These are phyloP conservation scores for Therioaphis trifolii DNA, from an alignment of 2,888 invertebrate genomes.

Conservation along the genomic window DNA sequence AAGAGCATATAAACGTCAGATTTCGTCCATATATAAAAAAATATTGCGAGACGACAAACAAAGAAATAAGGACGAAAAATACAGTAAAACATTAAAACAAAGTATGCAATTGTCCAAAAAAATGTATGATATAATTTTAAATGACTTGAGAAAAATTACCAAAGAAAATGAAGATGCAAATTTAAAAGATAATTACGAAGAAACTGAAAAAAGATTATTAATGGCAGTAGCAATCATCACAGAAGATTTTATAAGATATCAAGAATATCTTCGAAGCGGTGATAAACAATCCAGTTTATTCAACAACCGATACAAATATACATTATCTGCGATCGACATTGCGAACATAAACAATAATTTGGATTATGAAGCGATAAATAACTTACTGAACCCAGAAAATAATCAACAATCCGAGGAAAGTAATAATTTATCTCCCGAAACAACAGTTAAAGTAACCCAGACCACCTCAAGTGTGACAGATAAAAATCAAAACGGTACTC, in stretches of 20 bases:
- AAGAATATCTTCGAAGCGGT: background rate
- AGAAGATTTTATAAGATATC: slow-evolving; percentile 1
- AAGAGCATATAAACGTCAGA: background rate
- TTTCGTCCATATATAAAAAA: background rate
- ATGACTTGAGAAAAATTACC: background rate
- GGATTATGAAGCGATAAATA: background rate
- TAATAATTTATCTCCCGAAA: too few relatives aligned
- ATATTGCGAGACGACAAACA: background rate
- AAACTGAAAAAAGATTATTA: background rate
- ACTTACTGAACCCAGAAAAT: background rate
- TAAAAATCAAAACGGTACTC: too few relatives aligned
- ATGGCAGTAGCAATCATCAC: background rate
- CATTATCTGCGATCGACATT: background rate
- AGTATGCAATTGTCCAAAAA: background rate
- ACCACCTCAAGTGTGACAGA: too few relatives aligned
- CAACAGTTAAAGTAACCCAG: too few relatives aligned
- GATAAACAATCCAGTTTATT: background rate
- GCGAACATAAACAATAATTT: background rate
- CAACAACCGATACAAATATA: background rate
- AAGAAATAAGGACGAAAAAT: background rate
- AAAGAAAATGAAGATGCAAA: background rate
- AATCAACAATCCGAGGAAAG: background rate
- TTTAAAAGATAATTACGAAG: background rate
- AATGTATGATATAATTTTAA: background rate
- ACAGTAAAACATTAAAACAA: background rate